A percentile compares a stretch with the other conserved stretches of the same genome.
Conservation (phyloP, 2,888 invertebrate species). For the Dynastes maya region DNA sequence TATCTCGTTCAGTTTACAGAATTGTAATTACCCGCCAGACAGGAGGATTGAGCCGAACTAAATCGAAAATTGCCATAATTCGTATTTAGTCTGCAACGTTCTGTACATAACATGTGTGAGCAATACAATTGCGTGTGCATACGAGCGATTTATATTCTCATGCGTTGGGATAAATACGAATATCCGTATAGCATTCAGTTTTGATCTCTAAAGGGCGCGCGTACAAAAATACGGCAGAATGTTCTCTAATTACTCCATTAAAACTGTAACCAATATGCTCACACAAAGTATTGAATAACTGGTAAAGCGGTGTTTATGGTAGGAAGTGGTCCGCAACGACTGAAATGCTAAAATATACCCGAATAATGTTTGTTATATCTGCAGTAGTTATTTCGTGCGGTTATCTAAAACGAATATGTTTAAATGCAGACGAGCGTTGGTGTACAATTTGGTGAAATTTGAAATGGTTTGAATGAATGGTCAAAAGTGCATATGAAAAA, state of each 20-base stretch:
- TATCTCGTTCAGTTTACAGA: no score
- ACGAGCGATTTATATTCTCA: neutral
- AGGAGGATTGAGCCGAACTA: no score
- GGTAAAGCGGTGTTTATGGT: conserved; percentile 41
- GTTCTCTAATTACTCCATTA: conserved; percentile 53
- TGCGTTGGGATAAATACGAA: neutral
- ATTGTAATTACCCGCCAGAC: no score
- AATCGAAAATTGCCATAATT: no score
- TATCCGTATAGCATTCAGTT: conserved; percentile 16
- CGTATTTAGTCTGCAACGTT: no score
- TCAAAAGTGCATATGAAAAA: no score
- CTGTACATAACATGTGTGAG: no score
- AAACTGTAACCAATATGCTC: conserved; percentile 52
- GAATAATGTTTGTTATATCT: neutral
- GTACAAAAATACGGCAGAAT: conserved; percentile 41
- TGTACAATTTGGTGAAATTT: no score
- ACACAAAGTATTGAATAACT: conserved; percentile 47
- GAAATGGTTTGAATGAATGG: no score
- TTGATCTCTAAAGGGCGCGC: conserved; percentile 42
- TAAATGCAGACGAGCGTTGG: no score
- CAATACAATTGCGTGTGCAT: conserved; percentile 12
- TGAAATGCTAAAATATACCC: conserved; percentile 30
- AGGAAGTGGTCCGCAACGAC: conserved; percentile 37
- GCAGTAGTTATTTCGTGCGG: neutral
- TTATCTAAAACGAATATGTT: no score